phyloP scores from a whole-genome alignment of 2,113 vertebrate genomes.

The Pelecanoides urinatrix region DNA sequence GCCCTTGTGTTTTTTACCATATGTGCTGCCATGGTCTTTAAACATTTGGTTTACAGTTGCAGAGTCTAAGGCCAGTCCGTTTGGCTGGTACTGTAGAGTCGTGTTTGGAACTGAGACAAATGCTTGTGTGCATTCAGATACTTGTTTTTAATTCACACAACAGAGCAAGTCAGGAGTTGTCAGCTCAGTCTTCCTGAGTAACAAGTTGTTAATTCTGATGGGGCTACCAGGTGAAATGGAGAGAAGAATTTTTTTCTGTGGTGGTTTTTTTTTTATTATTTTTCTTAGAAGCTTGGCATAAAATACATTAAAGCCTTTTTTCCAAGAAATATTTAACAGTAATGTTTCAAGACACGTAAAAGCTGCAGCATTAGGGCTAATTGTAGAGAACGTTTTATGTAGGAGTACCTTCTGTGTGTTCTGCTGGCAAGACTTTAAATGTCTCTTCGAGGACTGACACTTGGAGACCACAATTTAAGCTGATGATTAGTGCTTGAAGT shows the following conservation, averaged over 20 bases:
- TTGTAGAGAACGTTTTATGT: not conserved
- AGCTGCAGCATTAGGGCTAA: not conserved
- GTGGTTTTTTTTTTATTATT: not conserved
- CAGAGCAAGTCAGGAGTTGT: not conserved
- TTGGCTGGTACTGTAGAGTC: not conserved
- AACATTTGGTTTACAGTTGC: not conserved
- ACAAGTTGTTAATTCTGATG: not conserved
- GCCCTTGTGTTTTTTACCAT: not conserved
- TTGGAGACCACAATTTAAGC: slow-evolving; percentile 23
- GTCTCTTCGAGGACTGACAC: not conserved
- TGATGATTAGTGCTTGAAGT: slow-evolving; percentile 1
- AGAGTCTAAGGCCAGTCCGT: not conserved
- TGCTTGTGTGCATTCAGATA: not conserved
- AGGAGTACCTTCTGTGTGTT: slow-evolving; percentile 21
- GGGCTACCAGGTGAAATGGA: not conserved
- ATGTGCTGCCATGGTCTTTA: not conserved
- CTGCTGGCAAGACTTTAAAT: slow-evolving; percentile 18
- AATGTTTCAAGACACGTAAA: not conserved
- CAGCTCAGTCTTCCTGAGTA: not conserved
- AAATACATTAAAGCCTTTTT: not conserved
- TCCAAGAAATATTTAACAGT: not conserved
- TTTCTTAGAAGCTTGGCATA: not conserved
- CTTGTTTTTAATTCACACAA: not conserved
- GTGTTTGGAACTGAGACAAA: not conserved
- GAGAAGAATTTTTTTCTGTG: not conserved